Evolutionary conservation across 2,113 vertebrate genomes (phyloP), one percentile per base, ranked within the genome.

Genomic region (Oryctolagus cuniculus): DNA sequence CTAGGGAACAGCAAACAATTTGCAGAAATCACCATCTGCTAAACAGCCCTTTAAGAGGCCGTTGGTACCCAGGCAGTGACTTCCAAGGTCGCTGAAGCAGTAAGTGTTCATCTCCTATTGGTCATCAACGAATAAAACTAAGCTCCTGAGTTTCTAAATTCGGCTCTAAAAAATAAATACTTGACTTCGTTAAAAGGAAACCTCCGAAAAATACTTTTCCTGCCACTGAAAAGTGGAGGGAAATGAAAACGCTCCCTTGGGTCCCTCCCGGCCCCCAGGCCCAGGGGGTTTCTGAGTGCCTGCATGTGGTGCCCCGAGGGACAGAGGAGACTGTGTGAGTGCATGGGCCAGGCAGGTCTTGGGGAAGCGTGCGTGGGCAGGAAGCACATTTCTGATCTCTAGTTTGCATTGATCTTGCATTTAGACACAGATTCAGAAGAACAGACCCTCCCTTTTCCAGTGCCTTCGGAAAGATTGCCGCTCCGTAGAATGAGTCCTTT

Each of bases 381-480:
- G 82, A 61, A 0, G 87, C 97, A 88, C 94, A 92, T 72, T 94
- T 98, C 98, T 98, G 98, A 98, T 97, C 80, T 97, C 78, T 70
- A 97, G 98, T 98, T 98, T 98, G 96, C 98, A 22, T 98, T 98
- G 96, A 97, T 98, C 98, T 98, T 97, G 97, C 98, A 0, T 98
- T 97, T 98, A 98, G 98, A 98, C 98, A 98, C 98, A 31, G 98
- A 98, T 86, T 98, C 98, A 95, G 98, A 98, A 98, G 98, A 98
- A 85, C 98, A 98, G 98, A 98, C 98, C 97, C 97, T 98, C 98
- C 98, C 98, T 97, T 98, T 98, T 95, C 98, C 98, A 97, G 98
- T 98, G 98, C 98, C 98, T 98, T 98, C 98, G 98, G 98, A 98
- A 98, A 98, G 98, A 98, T 97, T 98, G 96, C 98, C 98, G 98